Percentiles rank a stretch among this genome's conserved stretches.
phyloP scores from a whole-genome alignment of 2,113 vertebrate species.

The Daboia siamensis region DNA sequence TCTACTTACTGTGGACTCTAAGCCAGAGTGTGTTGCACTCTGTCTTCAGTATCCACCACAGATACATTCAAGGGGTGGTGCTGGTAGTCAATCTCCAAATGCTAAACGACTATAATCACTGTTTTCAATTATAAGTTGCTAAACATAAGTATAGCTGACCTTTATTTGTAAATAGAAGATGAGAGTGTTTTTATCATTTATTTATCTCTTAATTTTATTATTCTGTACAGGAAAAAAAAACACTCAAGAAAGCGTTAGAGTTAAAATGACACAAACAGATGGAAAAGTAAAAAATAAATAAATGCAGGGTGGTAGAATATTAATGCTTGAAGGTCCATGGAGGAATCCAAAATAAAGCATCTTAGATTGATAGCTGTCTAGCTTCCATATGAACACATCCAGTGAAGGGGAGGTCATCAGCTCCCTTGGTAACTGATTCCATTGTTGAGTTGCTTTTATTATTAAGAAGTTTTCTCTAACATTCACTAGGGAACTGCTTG shows the following conservation, averaged over 20 bases:
- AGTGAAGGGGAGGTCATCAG: not conserved
- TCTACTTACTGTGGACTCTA: not conserved
- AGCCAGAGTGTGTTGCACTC: not conserved
- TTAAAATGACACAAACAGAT: not conserved
- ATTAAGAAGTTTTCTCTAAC: not conserved
- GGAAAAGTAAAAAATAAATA: not conserved
- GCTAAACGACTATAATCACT: not conserved
- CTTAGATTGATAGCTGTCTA: not conserved
- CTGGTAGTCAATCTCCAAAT: not conserved
- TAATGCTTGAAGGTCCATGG: not conserved
- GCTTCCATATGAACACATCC: not conserved
- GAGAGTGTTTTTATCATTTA: not conserved
- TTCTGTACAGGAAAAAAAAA: not conserved
- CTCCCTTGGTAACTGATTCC: not conserved
- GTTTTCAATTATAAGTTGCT: not conserved
- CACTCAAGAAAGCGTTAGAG: not conserved
- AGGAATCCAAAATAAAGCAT: not conserved
- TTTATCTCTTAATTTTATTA: not conserved
- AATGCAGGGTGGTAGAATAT: not conserved
- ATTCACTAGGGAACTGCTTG: not conserved
- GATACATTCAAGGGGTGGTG: not conserved
- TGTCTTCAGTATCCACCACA: not conserved
- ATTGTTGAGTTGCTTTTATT: not conserved
- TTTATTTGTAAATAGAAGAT: not conserved
- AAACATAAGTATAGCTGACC: not conserved